These are phyloP conservation scores for Dysdera silvatica DNA, from an alignment of 1,140 invertebrate species.

Conservation along the genomic window DNA sequence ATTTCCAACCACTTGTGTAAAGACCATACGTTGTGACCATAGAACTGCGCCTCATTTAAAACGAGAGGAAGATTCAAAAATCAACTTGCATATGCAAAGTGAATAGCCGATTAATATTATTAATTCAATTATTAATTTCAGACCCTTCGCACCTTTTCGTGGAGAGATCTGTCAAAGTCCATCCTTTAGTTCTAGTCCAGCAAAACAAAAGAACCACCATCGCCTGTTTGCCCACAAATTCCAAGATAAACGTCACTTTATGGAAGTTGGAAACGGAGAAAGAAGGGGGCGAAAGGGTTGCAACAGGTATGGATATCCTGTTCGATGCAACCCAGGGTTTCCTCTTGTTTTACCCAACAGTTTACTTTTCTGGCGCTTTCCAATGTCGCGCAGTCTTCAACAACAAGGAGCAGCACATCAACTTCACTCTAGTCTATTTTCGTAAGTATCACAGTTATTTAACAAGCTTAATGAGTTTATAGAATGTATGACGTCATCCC, in stretches of 20 bases:
- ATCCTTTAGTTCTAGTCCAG: slow-evolving; percentile 17
- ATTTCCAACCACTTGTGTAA: too few species aligned
- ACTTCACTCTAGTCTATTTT: slow-evolving; percentile 8
- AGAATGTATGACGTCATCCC: too few species aligned
- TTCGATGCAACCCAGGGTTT: slow-evolving; percentile 31
- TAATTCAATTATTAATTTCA: not conserved
- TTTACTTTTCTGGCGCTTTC: slow-evolving; percentile 14
- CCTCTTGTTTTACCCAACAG: slow-evolving; percentile 20
- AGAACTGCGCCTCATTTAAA: too few species aligned
- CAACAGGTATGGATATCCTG: slow-evolving; percentile 6
- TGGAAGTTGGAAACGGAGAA: slow-evolving; percentile 25
- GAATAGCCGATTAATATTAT: too few species aligned
- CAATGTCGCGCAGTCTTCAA: slow-evolving; percentile 17
- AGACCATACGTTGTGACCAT: too few species aligned
- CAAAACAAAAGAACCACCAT: slow-evolving; percentile 24
- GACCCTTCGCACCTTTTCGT: slow-evolving; percentile 27
- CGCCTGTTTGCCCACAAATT: slow-evolving; percentile 30
- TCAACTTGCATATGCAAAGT: too few species aligned
- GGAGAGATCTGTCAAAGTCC: slow-evolving; percentile 16
- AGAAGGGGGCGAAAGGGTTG: slow-evolving; percentile 5
- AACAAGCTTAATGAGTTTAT: too few species aligned
- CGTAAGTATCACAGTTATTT: too few species aligned
- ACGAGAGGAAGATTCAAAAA: too few species aligned
- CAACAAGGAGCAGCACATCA: not conserved
- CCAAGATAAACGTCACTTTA: slow-evolving; percentile 25